A percentile compares a stretch with the other conserved stretches of the same genome.
These are phyloP conservation scores for Bucco capensis DNA, from an alignment of 2,113 vertebrate genomes.

Conservation along the genomic window DNA sequence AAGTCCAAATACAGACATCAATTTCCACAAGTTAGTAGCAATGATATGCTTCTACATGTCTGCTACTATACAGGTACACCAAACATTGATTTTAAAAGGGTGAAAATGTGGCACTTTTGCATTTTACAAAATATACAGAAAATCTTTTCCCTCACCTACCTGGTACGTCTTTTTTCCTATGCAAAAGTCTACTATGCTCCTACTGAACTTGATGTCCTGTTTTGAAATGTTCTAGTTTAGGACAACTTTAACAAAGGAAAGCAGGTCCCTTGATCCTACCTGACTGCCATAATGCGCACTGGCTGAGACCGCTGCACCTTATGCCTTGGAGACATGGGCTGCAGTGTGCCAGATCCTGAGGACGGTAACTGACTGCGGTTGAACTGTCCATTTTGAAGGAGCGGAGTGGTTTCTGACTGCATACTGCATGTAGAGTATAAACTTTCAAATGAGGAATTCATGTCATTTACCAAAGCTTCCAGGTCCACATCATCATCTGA, in stretches of 20 bases:
- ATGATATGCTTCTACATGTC: background rate
- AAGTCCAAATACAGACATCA: background rate
- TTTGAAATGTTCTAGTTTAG: accelerated
- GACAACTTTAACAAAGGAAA: background rate
- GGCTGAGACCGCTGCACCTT: slow-evolving; percentile 89
- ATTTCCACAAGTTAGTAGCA: background rate
- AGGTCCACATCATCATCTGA: slow-evolving; percentile 92
- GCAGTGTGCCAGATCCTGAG: slow-evolving; percentile 4
- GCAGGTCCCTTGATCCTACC: slow-evolving; percentile 64
- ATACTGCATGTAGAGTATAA: slow-evolving; percentile 79
- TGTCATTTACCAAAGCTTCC: slow-evolving; percentile 91
- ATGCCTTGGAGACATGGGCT: slow-evolving; percentile 66
- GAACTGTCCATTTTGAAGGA: slow-evolving; percentile 86
- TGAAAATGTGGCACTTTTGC: background rate
- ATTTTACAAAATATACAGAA: background rate
- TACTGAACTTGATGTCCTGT: accelerated
- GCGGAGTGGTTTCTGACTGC: slow-evolving; percentile 81
- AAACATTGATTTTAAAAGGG: background rate
- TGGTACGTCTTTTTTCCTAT: background rate
- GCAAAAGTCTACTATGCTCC: background rate
- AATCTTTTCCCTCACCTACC: background rate
- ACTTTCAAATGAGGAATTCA: slow-evolving; percentile 91
- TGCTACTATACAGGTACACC: background rate
- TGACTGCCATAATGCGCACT: slow-evolving; percentile 92
- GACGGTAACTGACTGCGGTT: slow-evolving; percentile 54